Base-by-base conservation (phyloP, 1,140 invertebrate species). In the Araneus ventricosus region DNA sequence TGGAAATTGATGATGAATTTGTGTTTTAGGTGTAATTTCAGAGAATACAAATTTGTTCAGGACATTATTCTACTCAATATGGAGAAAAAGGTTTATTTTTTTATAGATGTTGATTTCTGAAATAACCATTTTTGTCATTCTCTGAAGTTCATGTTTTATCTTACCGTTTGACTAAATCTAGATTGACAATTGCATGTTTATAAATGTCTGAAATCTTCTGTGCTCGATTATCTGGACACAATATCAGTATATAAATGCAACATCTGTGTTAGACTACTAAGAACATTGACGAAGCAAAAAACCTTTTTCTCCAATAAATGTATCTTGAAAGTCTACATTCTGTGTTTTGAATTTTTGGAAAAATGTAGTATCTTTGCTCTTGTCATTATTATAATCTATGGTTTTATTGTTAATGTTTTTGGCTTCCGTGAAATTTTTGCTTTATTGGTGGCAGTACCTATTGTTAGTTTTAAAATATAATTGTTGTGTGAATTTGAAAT, bases 401-500 rank as follows among this genome's bases (percentile, higher is more conserved):
- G 91, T 93, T 93, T 93, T 87, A 93, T 93, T 79, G 67, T 93
- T 93, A 80, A 93, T 87, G 59, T 93, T 88, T 91, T 87, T 93
- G 91, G 91, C 91, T 92, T 92, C 27, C 85, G 91, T 93, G 79
- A 93, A 88, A 93, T 57, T 87, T 67, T 59, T 93, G 91, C 91
- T 93, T 91, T 93, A 93, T 87, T 88, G 91, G 91, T 93, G 91
- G 91, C 91, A 93, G 91, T 93, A 85, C 59, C 67, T 90, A 92
- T 93, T 93, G 91, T 93, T 93, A 93, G 91, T 93, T 92, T 86
- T 79, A 87, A 93, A 93, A 75, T 45, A 80, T 93, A 87, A 75
- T 93, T 88, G 91, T 93, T 88, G 91, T 93, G 91, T 93, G 91
- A 87, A 87, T 88, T 88, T 88, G 61, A 93, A 93, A 93, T 93